phyloP scores from a whole-genome alignment of 2,888 invertebrate species.

The Drosophila nr. medialis region DNA sequence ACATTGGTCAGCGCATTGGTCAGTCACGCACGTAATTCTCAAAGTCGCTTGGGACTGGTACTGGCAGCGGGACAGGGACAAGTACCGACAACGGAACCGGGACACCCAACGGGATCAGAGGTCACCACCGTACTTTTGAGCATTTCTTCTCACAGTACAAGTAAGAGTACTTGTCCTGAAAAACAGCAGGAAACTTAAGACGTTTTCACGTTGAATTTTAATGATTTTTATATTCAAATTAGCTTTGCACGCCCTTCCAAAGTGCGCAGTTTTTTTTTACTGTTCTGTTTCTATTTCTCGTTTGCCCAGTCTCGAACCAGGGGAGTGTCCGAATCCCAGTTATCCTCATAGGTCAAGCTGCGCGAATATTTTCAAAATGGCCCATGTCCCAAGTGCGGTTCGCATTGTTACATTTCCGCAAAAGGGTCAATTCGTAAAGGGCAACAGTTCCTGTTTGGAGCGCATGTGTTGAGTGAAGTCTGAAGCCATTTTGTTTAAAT shows the following conservation, averaged over 20 bases:
- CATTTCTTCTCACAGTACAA: slow-evolving; percentile 81
- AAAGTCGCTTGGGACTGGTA: slow-evolving; percentile 46
- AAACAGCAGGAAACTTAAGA: slow-evolving; percentile 76
- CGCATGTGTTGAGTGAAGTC: slow-evolving; percentile 55
- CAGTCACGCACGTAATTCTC: slow-evolving; percentile 81
- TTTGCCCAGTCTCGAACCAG: slow-evolving; percentile 45
- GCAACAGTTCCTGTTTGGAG: slow-evolving; percentile 54
- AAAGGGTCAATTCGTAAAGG: slow-evolving; percentile 66
- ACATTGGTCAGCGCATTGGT: slow-evolving; percentile 82
- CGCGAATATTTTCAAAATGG: slow-evolving; percentile 67
- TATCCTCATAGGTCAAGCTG: slow-evolving; percentile 61
- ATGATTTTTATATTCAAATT: slow-evolving; percentile 82
- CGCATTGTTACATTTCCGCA: slow-evolving; percentile 46
- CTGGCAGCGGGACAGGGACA: slow-evolving; percentile 27
- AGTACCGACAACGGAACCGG: slow-evolving; percentile 1
- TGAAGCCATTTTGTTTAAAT: slow-evolving; percentile 60
- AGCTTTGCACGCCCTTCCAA: slow-evolving; percentile 60
- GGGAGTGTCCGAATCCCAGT: slow-evolving; percentile 63
- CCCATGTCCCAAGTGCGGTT: slow-evolving; percentile 48
- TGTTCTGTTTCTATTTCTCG: slow-evolving; percentile 32
- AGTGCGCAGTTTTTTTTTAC: slow-evolving; percentile 34
- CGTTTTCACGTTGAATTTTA: slow-evolving; percentile 79
- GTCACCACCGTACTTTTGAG: slow-evolving; percentile 83
- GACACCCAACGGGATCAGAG: slow-evolving; percentile 77
- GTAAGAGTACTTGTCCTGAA: slow-evolving; percentile 15